Evolutionary conservation across 2,888 invertebrate species (phyloP).

Genomic region (Rhodophaea formosa): DNA sequence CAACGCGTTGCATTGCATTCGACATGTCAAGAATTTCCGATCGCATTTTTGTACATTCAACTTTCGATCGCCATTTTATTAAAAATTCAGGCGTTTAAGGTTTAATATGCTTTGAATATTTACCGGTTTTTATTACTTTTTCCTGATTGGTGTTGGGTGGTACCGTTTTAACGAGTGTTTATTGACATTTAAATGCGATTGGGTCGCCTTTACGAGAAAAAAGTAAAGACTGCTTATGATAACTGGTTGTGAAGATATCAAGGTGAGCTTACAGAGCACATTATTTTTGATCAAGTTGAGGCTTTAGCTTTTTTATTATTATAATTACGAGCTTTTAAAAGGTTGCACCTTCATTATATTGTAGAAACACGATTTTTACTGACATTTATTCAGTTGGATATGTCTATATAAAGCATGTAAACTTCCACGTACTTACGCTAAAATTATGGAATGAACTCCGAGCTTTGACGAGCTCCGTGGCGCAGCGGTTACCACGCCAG

Average conservation of each 20-base stretch:
- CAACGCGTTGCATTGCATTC: slow-evolving; percentile 30
- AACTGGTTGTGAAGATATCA: slow-evolving; percentile 8
- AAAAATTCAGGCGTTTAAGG: slow-evolving; percentile 2
- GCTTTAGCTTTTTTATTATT: neutral
- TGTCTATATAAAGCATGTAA: too few species aligned
- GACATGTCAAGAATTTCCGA: slow-evolving; percentile 47
- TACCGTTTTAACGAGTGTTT: slow-evolving; percentile 40
- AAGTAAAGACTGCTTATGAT: neutral
- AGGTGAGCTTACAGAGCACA: neutral
- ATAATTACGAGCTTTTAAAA: too few species aligned
- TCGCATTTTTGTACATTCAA: slow-evolving; percentile 38
- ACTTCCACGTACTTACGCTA: too few species aligned
- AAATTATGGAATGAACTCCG: too few species aligned
- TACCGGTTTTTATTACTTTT: slow-evolving; percentile 31
- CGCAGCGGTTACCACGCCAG: too few species aligned
- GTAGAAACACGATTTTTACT: too few species aligned
- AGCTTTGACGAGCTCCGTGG: too few species aligned
- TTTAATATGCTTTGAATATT: slow-evolving; percentile 14
- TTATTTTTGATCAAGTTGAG: slow-evolving; percentile 4
- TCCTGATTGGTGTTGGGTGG: slow-evolving; percentile 31
- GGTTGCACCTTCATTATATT: too few species aligned
- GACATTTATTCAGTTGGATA: too few species aligned
- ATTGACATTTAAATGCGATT: slow-evolving; percentile 20
- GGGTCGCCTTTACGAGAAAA: slow-evolving; percentile 7
- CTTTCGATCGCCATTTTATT: slow-evolving; percentile 38